phyloP scores from a whole-genome alignment of 1,140 invertebrate genomes.

The Wiebesia pumilae region DNA sequence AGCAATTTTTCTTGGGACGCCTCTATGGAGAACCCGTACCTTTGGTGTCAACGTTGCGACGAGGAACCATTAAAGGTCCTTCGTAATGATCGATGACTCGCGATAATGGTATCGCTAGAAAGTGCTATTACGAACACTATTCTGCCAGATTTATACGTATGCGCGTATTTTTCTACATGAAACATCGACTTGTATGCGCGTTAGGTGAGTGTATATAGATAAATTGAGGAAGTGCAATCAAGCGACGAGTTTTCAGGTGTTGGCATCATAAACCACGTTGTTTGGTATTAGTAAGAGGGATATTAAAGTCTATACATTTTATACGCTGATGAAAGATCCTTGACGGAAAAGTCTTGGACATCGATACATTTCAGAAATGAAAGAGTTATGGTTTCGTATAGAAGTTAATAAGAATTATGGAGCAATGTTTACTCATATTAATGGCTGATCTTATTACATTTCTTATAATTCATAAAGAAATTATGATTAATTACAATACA shows the following conservation, averaged over 20 bases:
- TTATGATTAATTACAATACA: too few species aligned
- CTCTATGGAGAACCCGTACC: constrained; percentile 25
- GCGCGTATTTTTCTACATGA: neutral
- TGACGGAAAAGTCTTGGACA: neutral
- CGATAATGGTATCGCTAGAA: constrained; percentile 56
- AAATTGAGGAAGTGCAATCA: constrained; percentile 7
- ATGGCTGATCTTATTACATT: too few species aligned
- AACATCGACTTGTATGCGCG: neutral
- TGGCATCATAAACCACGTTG: neutral
- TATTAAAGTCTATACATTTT: neutral
- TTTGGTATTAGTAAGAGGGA: neutral
- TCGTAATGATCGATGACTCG: constrained; percentile 68
- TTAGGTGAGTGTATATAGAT: constrained; percentile 5
- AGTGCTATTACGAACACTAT: constrained; percentile 24
- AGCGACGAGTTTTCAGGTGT: constrained; percentile 4
- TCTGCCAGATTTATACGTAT: neutral
- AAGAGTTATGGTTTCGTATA: neutral
- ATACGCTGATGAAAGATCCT: neutral
- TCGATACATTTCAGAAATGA: neutral
- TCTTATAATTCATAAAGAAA: too few species aligned
- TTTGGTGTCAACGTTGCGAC: constrained; percentile 51
- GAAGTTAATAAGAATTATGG: neutral
- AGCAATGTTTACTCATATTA: too few species aligned
- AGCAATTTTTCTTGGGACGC: constrained; percentile 67
- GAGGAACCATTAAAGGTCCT: constrained; percentile 62